phyloP scores from a whole-genome alignment of 2,797 vertebrate genomes.

The Girardinus metallicus region DNA sequence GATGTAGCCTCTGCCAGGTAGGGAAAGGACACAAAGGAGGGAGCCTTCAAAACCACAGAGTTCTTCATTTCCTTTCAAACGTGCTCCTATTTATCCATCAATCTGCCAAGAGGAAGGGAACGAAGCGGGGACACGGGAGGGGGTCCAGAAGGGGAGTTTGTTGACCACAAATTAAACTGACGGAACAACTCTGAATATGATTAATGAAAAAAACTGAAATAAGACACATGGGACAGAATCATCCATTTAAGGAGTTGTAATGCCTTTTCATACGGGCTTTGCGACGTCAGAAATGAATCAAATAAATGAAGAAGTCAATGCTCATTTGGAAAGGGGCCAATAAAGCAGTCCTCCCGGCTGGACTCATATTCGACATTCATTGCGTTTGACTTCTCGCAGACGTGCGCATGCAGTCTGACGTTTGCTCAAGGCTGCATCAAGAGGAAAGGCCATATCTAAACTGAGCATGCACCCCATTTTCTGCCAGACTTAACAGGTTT shows the following conservation, averaged over 20 bases:
- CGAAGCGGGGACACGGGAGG: too few relatives aligned
- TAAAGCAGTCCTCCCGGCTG: constrained; percentile 30
- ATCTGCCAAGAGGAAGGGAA: constrained; percentile 45
- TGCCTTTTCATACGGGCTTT: constrained; percentile 44
- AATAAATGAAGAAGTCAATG: constrained; percentile 60
- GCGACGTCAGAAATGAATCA: constrained; percentile 44
- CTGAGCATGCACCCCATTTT: constrained; percentile 27
- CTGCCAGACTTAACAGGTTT: constrained; percentile 44
- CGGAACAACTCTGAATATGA: constrained; percentile 58
- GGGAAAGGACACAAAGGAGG: constrained; percentile 60
- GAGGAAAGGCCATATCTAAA: constrained; percentile 44
- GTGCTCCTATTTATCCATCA: constrained; percentile 44
- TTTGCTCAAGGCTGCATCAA: constrained; percentile 53
- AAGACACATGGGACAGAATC: constrained; percentile 39
- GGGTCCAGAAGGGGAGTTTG: constrained; percentile 10
- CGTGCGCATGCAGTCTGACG: constrained; percentile 27
- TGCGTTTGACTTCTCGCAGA: constrained; percentile 43
- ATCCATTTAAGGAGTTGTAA: constrained; percentile 33
- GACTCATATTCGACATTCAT: constrained; percentile 55
- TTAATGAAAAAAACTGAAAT: constrained; percentile 57
- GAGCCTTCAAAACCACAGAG: constrained; percentile 52
- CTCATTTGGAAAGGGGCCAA: constrained; percentile 50
- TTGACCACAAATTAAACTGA: constrained; percentile 66
- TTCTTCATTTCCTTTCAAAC: constrained; percentile 51
- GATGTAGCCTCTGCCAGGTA: constrained; percentile 57